Base-by-base conservation (phyloP, 23 tunicate genomes). In the Diplosoma virens region DNA sequence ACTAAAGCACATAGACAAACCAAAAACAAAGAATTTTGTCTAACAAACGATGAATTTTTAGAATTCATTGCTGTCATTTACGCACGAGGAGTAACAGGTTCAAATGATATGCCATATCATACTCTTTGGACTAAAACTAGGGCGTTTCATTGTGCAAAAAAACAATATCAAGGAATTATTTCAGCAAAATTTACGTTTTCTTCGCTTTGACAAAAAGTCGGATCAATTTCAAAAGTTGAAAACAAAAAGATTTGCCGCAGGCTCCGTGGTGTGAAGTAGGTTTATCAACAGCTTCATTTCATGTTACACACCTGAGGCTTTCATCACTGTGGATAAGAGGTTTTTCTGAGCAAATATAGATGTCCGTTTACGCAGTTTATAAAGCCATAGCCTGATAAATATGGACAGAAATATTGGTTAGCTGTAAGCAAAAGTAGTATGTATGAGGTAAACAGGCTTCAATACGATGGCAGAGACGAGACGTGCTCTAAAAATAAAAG, bases 201-300 rank as follows among this genome's bases (percentile, higher is more conserved):
- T 55, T 55, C 35, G 70, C 35, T 63, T 63, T 63, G 70, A 63
- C 70, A 63, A 16, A 63, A 63, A 63, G 63, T 27, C 70, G 9
- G 35, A 63, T 63, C 70, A 36, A 25, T 63, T 6, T 27, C 70
- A 63, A 63, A 63, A 36, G 11, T 30, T 63, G 70, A 29, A 63
- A 29, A 30, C 70, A 29, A 20, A 63, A 6, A 63, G 36, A 30
- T 63, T 63, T 63, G 35, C 70, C 30, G 35, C 30, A 4, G 27
- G 6, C 30, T 25, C 70, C 35, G 70, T 63, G 70, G 70, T 63
- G 36, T 63, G 70, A 20, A 63, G 30, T 36, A 63, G 70, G 36
- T 63, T 63, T 20, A 30, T 63, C 9, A 36, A 63, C 36, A 63
- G 30, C 70, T 27, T 3, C n/a, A 63, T 63, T 26, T 63, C 70